Base-by-base conservation (phyloP, 2,797 vertebrate genomes). In the Sebastes taczanowskii region DNA sequence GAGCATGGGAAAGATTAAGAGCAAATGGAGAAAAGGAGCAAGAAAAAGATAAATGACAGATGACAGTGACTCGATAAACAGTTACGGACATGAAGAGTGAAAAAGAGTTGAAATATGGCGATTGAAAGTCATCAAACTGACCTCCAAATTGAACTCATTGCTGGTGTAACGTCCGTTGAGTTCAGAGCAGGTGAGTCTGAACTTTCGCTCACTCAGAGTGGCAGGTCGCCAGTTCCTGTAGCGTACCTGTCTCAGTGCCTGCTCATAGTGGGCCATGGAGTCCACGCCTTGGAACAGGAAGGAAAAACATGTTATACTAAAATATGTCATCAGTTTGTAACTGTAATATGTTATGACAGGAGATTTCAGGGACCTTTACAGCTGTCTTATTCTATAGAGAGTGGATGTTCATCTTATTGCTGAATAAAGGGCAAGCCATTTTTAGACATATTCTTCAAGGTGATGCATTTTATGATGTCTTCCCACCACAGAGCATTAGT, bases 141-240 rank as follows among this genome's bases (percentile, higher is more conserved):
- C 98, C 97, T 99, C 97, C 92, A 99, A 23, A 83, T 96, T 98
- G 92, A 99, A 98, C 86, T 98, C 97, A 6, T 99, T 99, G 96
- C 99, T 99, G 75, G 95, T 97, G 82, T 99, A 99, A 14, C 97
- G 98, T 5, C 99, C 99, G 0, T 99, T 99, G 74, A 99, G 97
- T 84, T 99, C 98, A 0, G 98, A 99, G 93, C 99, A 99, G 89
- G 97, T 99, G 90, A 99, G 95, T 85, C 95, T 95, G 94, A 99
- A 99, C 76, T 90, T 95, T 63, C 98, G 96, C 53, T 96, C 94
- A 0, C 92, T 96, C 32, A 97, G 91, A 60, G 90, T 86, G 27
- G 94, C 92, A 0, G 96, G 93, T 64, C 59, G 91, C 97, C 97
- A 97, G 93, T 97, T 97, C 76, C 95, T 97, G 89, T 99, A 99